Evolutionary conservation across 2,888 invertebrate genomes (phyloP).

Genomic region (Cepaea hortensis): DNA sequence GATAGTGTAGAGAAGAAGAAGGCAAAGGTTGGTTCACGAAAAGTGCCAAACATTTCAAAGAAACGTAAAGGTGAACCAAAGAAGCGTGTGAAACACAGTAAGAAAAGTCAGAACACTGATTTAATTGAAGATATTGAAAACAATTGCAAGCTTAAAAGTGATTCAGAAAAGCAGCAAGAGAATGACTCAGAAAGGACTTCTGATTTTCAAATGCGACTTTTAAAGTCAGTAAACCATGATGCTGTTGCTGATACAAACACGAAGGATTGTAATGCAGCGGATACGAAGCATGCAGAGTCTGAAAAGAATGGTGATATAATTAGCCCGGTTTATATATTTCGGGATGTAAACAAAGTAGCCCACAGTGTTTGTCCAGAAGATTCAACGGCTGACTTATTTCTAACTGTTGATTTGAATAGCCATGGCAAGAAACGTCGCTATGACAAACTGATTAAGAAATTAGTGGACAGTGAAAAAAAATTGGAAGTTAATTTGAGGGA

Average conservation of each 20-base stretch:
- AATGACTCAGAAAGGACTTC: not conserved
- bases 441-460: slow-evolving; percentile 42
- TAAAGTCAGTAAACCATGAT: not conserved
- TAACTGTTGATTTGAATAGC: slow-evolving; percentile 35
- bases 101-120: not conserved
- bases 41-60: not conserved
- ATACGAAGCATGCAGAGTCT: not conserved
- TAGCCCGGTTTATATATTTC: slow-evolving; percentile 32
- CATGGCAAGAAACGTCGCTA: slow-evolving; percentile 37
- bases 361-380: not conserved
- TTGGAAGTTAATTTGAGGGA: slow-evolving; percentile 38
- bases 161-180: not conserved
- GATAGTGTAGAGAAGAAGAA: not conserved
- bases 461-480: slow-evolving; percentile 40
- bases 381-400: not conserved
- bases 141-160: too few species aligned
- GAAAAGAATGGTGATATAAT: not conserved
- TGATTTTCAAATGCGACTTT: not conserved
- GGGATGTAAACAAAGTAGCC: slow-evolving; percentile 43
- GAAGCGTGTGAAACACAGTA: not conserved
- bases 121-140: slow-evolving; percentile 3
- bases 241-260: not conserved
- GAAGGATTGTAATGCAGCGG: not conserved
- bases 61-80: not conserved
- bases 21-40: not conserved